Conservation (phyloP, 2,888 invertebrate species). For the Lasioglossum malachurum region DNA sequence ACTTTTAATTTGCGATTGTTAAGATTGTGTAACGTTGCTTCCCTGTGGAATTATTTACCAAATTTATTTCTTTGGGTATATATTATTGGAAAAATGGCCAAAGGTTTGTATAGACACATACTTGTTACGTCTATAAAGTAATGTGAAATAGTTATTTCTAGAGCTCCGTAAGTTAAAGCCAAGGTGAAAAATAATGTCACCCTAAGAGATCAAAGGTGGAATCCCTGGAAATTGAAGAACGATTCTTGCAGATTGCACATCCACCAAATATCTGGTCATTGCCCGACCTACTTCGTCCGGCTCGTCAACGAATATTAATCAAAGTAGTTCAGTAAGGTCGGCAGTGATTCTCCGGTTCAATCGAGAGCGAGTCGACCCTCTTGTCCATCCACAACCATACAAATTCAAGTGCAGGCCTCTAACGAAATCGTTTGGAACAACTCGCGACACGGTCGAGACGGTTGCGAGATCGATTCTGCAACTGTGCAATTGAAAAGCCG, state of each 20-base stretch:
- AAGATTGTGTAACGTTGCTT: too few species aligned
- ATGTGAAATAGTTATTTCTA: too few species aligned
- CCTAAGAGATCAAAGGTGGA: background rate
- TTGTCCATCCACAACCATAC: conserved; percentile 12
- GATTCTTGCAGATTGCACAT: background rate
- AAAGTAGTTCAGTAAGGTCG: conserved; percentile 54
- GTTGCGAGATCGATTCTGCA: background rate
- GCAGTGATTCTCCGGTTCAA: conserved; percentile 60
- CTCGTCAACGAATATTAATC: conserved; percentile 58
- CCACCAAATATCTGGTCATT: conserved; percentile 66
- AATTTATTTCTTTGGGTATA: too few species aligned
- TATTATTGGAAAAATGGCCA: too few species aligned
- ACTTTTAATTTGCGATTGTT: too few species aligned
- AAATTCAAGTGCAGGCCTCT: conserved; percentile 24
- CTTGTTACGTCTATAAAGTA: too few species aligned
- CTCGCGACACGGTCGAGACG: background rate
- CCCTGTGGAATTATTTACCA: too few species aligned
- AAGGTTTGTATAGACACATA: too few species aligned
- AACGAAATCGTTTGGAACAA: conserved; percentile 39
- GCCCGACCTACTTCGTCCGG: conserved; percentile 62
- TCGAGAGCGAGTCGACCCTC: conserved; percentile 51
- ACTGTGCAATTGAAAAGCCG: background rate
- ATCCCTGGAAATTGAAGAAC: background rate
- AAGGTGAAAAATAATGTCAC: background rate
- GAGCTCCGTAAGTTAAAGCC: too few species aligned